Conservation (phyloP, 2,113 vertebrate genomes). For the Brevimyrus niger region DNA sequence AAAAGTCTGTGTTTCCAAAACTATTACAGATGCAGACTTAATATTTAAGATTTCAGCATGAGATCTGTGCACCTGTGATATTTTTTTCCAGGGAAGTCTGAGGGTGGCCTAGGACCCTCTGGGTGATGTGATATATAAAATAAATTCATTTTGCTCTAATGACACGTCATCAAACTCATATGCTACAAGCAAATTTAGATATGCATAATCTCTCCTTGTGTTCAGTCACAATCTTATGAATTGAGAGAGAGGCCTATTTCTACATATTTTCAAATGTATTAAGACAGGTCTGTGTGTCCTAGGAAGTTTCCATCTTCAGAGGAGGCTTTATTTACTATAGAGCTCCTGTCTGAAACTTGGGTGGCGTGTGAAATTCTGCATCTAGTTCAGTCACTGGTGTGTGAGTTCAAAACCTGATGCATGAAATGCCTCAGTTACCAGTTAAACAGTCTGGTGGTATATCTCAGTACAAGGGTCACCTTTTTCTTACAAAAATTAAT, state of each 20-base stretch:
- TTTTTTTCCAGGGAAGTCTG: not conserved
- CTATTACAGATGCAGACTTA: not conserved
- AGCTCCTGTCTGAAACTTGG: conserved; percentile 35
- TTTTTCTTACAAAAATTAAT: conserved; percentile 9
- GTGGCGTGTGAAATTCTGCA: conserved; percentile 36
- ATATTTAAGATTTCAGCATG: not conserved
- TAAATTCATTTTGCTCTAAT: not conserved
- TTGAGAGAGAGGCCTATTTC: not conserved
- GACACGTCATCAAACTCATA: not conserved
- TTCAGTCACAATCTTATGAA: not conserved
- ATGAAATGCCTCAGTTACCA: conserved; percentile 36
- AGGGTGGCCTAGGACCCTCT: not conserved
- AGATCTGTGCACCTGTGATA: not conserved
- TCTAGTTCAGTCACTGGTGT: conserved; percentile 27
- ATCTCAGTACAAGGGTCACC: conserved; percentile 22
- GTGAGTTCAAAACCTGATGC: conserved; percentile 32
- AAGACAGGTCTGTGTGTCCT: not conserved
- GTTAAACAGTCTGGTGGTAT: conserved; percentile 17
- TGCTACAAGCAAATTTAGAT: not conserved
- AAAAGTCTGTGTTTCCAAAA: not conserved
- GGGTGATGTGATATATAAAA: not conserved
- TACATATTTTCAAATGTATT: not conserved
- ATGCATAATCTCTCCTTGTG: not conserved
- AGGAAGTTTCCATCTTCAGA: conserved; percentile 19
- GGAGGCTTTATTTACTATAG: conserved; percentile 5